Evolutionary conservation across 23 tunicate genomes (phyloP).

Genomic region (Corella eumyota): DNA sequence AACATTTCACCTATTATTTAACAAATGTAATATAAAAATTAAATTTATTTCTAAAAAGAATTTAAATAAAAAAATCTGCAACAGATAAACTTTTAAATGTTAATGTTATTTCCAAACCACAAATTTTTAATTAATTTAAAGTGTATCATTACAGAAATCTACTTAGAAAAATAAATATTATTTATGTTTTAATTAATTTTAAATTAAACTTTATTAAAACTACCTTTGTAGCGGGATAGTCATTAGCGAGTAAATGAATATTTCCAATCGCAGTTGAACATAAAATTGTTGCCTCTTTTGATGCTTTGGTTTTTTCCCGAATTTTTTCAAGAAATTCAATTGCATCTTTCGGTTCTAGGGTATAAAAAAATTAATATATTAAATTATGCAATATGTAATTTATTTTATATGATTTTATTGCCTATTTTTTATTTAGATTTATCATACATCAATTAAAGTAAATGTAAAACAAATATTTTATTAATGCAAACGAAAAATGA

Average conservation of each 20-base stretch:
- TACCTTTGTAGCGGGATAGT: conserved; percentile 59
- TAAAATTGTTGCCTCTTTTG: conserved; percentile 47
- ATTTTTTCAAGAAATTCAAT: conserved; percentile 50
- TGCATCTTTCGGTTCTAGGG: conserved; percentile 53
- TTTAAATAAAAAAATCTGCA: neutral
- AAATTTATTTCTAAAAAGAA: too few species aligned
- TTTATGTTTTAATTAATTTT: too few species aligned
- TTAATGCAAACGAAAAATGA: neutral
- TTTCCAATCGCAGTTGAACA: conserved; percentile 74
- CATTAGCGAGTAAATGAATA: conserved; percentile 35
- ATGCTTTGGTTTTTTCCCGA: conserved; percentile 66
- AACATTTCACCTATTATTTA: neutral
- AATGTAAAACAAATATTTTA: neutral
- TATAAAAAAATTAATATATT: neutral
- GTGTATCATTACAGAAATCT: too few species aligned
- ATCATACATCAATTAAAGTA: too few species aligned
- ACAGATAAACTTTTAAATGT: neutral
- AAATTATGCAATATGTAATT: too few species aligned
- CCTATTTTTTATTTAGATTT: too few species aligned
- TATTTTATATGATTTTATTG: too few species aligned
- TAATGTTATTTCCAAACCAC: too few species aligned
- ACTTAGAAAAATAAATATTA: too few species aligned
- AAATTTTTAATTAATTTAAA: too few species aligned
- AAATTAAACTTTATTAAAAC: too few species aligned
- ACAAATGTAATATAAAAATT: too few species aligned